phyloP scores from a whole-genome alignment of 2,797 vertebrate genomes.

The Hydrocynus forskahlii region DNA sequence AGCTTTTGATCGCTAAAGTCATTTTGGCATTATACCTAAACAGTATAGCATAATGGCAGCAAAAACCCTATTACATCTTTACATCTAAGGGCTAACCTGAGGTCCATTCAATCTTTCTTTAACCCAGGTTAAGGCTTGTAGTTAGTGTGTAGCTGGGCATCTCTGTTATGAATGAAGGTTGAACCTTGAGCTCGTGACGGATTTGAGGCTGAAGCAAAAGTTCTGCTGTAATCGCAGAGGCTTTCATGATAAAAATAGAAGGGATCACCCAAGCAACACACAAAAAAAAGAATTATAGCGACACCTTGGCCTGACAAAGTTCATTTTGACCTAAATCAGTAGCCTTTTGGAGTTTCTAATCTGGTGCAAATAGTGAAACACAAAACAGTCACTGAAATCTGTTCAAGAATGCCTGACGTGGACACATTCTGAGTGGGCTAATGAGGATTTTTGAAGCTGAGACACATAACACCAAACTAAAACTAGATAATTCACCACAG shows the following conservation, averaged over 20 bases:
- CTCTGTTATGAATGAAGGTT: not conserved
- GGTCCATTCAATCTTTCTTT: not conserved
- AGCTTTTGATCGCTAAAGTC: no score
- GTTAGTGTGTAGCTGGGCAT: not conserved
- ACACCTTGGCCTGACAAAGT: slow-evolving; percentile 31
- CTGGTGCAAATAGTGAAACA: slow-evolving; percentile 25
- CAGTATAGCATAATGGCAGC: not conserved
- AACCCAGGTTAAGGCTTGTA: not conserved
- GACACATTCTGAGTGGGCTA: slow-evolving; percentile 23
- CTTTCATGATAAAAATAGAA: slow-evolving; percentile 39
- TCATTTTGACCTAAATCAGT: slow-evolving; percentile 38
- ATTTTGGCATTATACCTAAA: not conserved
- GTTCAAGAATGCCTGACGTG: slow-evolving; percentile 21
- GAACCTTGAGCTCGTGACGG: not conserved
- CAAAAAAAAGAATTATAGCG: not conserved
- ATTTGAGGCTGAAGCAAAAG: slow-evolving; percentile 19
- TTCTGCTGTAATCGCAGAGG: slow-evolving; percentile 5
- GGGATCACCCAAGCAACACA: slow-evolving; percentile 13
- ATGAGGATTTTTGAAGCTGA: not conserved
- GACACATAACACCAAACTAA: not conserved
- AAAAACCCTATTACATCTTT: not conserved
- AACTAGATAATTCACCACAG: not conserved
- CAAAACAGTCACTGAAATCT: slow-evolving; percentile 25
- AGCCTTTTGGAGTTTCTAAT: not conserved
- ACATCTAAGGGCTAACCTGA: not conserved